Percentiles rank a stretch among this genome's conserved stretches.
Evolutionary conservation across 2,888 invertebrate species (phyloP).

Genomic region (Elysia crispata): DNA sequence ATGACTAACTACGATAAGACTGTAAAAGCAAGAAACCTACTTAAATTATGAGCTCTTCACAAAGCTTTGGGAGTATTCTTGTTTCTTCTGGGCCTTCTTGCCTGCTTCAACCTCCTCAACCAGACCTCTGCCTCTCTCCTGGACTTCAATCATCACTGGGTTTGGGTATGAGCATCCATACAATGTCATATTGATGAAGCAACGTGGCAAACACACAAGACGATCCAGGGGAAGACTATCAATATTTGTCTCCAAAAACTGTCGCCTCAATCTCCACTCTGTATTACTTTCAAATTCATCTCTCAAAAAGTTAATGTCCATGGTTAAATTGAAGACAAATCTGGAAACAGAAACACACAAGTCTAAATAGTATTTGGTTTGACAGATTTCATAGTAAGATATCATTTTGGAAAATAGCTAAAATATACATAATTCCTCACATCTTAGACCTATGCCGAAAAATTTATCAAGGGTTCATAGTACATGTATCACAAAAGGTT

Average conservation of each 20-base stretch:
- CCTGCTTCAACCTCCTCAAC: constrained; percentile 82
- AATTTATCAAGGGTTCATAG: too few species aligned
- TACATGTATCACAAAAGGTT: too few species aligned
- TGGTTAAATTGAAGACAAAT: too few species aligned
- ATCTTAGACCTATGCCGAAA: too few species aligned
- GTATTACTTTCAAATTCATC: constrained; percentile 87
- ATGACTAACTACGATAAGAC: background rate
- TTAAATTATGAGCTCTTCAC: constrained; percentile 54
- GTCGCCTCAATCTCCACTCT: constrained; percentile 90
- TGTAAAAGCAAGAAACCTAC: too few species aligned
- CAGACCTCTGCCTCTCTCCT: constrained; percentile 84
- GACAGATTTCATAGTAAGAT: too few species aligned
- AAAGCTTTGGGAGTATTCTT: constrained; percentile 59
- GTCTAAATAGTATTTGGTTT: too few species aligned
- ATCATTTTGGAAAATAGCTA: constrained; percentile 86
- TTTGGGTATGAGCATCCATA: constrained; percentile 91
- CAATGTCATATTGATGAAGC: constrained; percentile 93
- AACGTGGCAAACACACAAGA: constrained; percentile 90
- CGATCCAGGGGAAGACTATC: constrained; percentile 87
- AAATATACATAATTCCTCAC: too few species aligned
- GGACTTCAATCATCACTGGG: constrained; percentile 88
- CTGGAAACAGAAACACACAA: too few species aligned
- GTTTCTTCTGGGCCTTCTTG: constrained; percentile 80
- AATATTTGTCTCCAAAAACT: constrained; percentile 88
- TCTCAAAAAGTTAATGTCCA: constrained; percentile 59